Evolutionary conservation across 2,888 invertebrate genomes (phyloP), one percentile per base, ranked within the genome.

Genomic region (Ormyrus rosae): DNA sequence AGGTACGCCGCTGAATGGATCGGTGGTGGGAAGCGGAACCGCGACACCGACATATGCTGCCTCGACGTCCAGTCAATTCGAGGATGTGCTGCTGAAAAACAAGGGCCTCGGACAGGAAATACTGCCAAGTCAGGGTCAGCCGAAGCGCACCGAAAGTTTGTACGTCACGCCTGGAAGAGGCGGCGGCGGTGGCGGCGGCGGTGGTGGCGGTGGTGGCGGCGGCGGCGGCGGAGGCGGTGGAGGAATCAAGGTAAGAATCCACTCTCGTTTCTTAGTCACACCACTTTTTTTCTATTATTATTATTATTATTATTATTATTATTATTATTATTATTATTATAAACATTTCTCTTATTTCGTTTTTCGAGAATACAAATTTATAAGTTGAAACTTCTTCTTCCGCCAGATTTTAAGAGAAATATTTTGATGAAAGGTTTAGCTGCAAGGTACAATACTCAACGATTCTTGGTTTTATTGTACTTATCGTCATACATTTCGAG

Each of bases 141-240:
- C 97, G 80, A 97, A 97, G 91, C 94, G 97, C 88, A 97, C 97
- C 83, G 97, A 97, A 91, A 97, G 97, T 90, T 93, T 97, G 86
- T 97, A 95, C 91, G 94, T 96, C 4, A 82, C 82, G 8, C 82
- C 82, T 5, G 84, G 85, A 1, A 82, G 85, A 13, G 84, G 80
- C 50, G 84, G 85, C n/a, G 84, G 83, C 0, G 84, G 84, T 46
- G 82, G 84, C 2, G 84, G 80, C 10, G 85, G 85, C 73, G 85
- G 85, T 63, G 86, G 82, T 6, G 82, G 83, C 0, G 86, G 86
- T 75, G 88, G 89, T 74, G 86, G 84, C 80, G 84, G 87, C 69
- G 83, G 84, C 58, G 84, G 84, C 34, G 34, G 34, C 58, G 84
- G 84, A 60, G 85, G 86, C 81, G 89, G 90, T 91, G 85, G 91